Percentiles rank a stretch among this genome's conserved stretches.
Conservation (phyloP, 2,797 vertebrate genomes). For the Rhabdophis nuchalis region DNA sequence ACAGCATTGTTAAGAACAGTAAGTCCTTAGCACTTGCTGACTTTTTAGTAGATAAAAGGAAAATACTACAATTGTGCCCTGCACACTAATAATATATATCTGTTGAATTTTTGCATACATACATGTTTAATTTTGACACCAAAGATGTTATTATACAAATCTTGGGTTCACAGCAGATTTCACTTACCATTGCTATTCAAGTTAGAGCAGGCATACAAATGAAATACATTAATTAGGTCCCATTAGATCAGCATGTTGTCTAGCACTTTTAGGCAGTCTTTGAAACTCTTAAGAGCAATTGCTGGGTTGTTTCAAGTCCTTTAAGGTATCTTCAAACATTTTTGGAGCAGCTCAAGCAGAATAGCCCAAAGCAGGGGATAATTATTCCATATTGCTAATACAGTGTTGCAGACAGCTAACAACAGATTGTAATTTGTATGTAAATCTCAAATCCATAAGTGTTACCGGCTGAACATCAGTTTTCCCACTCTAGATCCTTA, state of each 20-base stretch:
- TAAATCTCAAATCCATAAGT: not conserved
- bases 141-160: not conserved
- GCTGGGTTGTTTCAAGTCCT: constrained; percentile 32
- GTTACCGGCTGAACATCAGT: not conserved
- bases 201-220: constrained; percentile 19
- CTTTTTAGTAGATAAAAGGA: constrained; percentile 9
- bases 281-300: constrained; percentile 4
- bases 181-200: constrained; percentile 31
- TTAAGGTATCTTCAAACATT: constrained; percentile 38
- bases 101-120: not conserved
- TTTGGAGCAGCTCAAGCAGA: constrained; percentile 6
- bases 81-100: not conserved
- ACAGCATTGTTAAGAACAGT: not conserved
- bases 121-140: not conserved
- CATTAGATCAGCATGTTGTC: constrained; percentile 30
- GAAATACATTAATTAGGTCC: constrained; percentile 45
- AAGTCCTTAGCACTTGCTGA: not conserved
- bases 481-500: not conserved
- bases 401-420: not conserved
- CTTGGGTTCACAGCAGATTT: constrained; percentile 10
- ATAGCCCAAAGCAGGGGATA: not conserved
- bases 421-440: not conserved
- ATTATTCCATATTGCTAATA: not conserved
- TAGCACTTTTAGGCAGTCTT: constrained; percentile 33
- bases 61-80: not conserved